Base-by-base conservation (phyloP, 2,113 vertebrate genomes). In the Myodes glareolus region DNA sequence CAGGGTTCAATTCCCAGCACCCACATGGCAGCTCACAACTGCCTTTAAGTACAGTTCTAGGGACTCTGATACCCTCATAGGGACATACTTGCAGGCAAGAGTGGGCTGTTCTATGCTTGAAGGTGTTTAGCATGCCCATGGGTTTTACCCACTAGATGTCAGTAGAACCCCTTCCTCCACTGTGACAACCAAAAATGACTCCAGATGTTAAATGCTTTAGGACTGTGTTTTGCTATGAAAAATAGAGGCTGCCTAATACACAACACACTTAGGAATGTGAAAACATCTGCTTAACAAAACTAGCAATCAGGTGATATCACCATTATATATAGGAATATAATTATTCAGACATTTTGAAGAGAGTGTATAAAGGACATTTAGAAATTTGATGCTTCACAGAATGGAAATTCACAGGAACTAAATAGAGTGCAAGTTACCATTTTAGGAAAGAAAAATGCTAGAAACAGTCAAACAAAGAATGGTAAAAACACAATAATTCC, bases 291-390 rank as follows among this genome's bases (percentile, higher is more conserved):
- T 98, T 99, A 93, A 99, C 99, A 98, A 99, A 99, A 98, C 97
- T 99, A 97, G 99, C 99, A 98, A 99, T 99, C 99, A 99, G 97
- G 99, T 99, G 99, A 99, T 99, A 99, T 99, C 99, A 94, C 99
- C 99, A 27, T 98, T 99, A 97, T 98, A 99, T 98, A 55, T 99
- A 98, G 99, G 99, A 97, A 98, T 99, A 96, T 99, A 99, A 33
- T 99, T 99, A 82, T 99, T 93, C 99, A 99, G 99, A 99, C 95
- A 99, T 99, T 93, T 98, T 99, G 70, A 99, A 99, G 97, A 98
- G 99, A 97, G 98, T 98, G 95, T 98, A 99, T 25, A 99, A 99
- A 72, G 99, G 99, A 65, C 99, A 99, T 33, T 99, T 61, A 99
- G 99, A 95, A 98, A 97, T 96, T 99, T 97, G 98, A 99, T 73